Conservation (phyloP, 1,140 invertebrate genomes). For the Drosophila repleta region DNA sequence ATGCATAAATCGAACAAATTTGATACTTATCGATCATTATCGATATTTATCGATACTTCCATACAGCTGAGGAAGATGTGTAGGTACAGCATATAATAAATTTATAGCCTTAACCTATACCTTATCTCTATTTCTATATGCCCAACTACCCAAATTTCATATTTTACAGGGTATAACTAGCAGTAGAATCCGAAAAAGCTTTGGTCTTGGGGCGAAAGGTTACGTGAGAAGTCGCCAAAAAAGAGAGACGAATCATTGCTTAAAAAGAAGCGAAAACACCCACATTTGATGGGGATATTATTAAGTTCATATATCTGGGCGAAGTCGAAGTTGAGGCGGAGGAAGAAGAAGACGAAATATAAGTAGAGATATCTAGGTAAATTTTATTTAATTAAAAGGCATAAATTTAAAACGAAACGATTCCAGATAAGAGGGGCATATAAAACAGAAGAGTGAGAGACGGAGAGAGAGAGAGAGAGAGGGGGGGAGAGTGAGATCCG, state of each 20-base stretch:
- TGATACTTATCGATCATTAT: too few species aligned
- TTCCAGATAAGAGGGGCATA: conserved; percentile 22
- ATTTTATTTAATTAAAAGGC: conserved; percentile 82
- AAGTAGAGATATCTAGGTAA: conserved; percentile 41
- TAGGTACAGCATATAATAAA: too few species aligned
- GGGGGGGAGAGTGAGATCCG: conserved; percentile 26
- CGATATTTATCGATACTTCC: too few species aligned
- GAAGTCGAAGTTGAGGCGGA: not conserved
- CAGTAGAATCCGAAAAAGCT: not conserved
- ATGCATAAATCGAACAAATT: too few species aligned
- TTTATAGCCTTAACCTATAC: too few species aligned
- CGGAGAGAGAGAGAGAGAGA: not conserved
- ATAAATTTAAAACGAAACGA: conserved; percentile 68
- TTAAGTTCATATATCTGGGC: conserved; percentile 58
- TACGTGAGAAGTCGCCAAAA: not conserved
- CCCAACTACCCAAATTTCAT: not conserved
- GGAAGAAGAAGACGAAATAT: not conserved
- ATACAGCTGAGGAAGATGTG: too few species aligned
- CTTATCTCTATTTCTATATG: too few species aligned
- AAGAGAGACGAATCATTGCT: conserved; percentile 37
- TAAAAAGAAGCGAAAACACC: conserved; percentile 46
- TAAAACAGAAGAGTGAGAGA: conserved; percentile 57
- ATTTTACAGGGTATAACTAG: not conserved
- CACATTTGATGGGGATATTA: conserved; percentile 76
- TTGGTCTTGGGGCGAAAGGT: not conserved